Conservation (phyloP, 2,797 vertebrate genomes). For the Peromyscus nudipes region DNA sequence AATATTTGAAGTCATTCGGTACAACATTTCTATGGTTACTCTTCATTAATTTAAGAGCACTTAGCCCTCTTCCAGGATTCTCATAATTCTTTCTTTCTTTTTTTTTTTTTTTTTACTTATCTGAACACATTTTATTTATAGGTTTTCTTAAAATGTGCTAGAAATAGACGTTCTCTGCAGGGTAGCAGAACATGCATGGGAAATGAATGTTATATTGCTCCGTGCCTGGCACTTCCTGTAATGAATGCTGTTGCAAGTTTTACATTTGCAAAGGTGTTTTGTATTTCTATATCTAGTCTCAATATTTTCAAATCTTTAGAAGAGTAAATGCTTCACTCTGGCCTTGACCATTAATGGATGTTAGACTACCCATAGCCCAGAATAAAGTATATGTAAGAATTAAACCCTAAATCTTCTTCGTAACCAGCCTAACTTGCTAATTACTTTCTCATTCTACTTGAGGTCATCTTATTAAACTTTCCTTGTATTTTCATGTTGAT, state of each 20-base stretch:
- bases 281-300: background rate
- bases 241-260: background rate
- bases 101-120: background rate
- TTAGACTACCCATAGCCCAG: background rate
- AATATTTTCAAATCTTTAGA: background rate
- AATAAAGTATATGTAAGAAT: background rate
- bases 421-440: background rate
- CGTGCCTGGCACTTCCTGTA: background rate
- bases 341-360: background rate
- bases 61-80: conserved; percentile 10
- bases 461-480: background rate
- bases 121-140: background rate
- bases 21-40: background rate
- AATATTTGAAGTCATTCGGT: background rate
- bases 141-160: background rate
- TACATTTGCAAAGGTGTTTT: background rate
- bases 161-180: background rate
- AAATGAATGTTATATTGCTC: background rate
- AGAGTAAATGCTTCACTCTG: background rate
- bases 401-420: background rate
- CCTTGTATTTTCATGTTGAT: background rate
- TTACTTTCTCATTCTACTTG: background rate
- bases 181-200: background rate
- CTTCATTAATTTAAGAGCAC: background rate
- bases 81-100: background rate